These are phyloP conservation scores for Apostichopus parvimensis DNA, from an alignment of 35 echinoderm and acorn worm genomes.

Conservation along the genomic window DNA sequence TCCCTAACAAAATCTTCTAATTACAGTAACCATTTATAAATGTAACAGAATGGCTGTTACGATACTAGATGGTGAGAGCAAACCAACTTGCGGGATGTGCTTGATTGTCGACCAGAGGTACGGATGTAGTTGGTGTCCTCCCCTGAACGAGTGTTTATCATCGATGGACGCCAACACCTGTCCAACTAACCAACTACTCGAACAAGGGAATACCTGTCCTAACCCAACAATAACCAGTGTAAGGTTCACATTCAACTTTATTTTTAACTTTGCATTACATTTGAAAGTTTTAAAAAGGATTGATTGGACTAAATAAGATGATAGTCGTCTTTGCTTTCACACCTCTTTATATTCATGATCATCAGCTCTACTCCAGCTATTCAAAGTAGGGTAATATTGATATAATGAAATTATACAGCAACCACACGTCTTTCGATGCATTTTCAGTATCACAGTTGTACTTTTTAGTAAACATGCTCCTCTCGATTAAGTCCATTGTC, in stretches of 20 bases:
- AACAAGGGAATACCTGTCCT: neutral
- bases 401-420: too few species aligned
- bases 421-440: too few species aligned
- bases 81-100: constrained; percentile 16
- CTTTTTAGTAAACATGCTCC: too few species aligned
- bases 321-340: too few species aligned
- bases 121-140: constrained; percentile 10
- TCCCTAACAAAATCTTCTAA: neutral
- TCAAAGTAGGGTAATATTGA: too few species aligned
- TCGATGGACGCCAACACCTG: neutral
- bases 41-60: neutral
- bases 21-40: constrained; percentile 24
- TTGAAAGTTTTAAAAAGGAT: too few species aligned
- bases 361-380: too few species aligned
- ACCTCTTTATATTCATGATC: too few species aligned
- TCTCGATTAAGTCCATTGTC: too few species aligned
- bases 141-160: neutral
- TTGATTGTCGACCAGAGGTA: neutral
- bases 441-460: too few species aligned
- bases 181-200: neutral
- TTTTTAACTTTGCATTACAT: too few species aligned
- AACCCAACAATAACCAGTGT: constrained; percentile 27
- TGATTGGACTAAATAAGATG: too few species aligned
- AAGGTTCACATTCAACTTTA: neutral
- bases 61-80: neutral